Base-by-base conservation (phyloP, 2,113 vertebrate species). In the Phrynosoma platyrhinos region DNA sequence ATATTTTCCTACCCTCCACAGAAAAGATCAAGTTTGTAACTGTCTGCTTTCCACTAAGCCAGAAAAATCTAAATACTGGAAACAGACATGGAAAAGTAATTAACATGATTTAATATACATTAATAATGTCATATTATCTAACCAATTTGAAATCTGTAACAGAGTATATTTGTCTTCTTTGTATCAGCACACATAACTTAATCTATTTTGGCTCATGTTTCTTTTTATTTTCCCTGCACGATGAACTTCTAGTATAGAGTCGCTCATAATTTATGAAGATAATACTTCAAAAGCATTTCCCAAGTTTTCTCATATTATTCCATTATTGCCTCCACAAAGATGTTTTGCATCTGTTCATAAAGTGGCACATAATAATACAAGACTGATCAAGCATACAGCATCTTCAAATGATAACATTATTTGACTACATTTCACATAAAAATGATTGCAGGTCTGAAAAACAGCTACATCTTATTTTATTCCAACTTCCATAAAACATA, bases 71-170 rank as follows among this genome's bases (percentile, higher is more conserved):
- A 16, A 77, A 86, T 86, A 92, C 80, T 94, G 87, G 89, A 90
- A 94, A 91, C 87, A 91, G 91, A 91, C 92, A 90, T 91, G 69
- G 68, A 89, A 89, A 77, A 89, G 82, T 82, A 91, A 89, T 94
- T 93, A 94, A 91, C 87, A 77, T 92, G 88, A 92, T 89, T 91
- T 92, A 92, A 76, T 89, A 91, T 53, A 87, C 83, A 91, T 91
- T 90, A 89, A 93, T 88, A 86, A 86, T 86, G 93, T 92, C 89
- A 93, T 90, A 91, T 88, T 12, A 91, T 87, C 87, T 75, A 90
- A 90, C 66, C 74, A 58, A 69, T 87, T 91, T 89, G 53, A 94
- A 91, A 94, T 91, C 85, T 0, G 84, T 81, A 88, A 91, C 27
- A 12, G 1, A 52, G 90, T 82, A 90, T 75, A 16, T 32, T 52